Evolutionary conservation across 2,113 vertebrate species (phyloP), one percentile per base, ranked within the genome.

Genomic region (Sprattus sprattus): DNA sequence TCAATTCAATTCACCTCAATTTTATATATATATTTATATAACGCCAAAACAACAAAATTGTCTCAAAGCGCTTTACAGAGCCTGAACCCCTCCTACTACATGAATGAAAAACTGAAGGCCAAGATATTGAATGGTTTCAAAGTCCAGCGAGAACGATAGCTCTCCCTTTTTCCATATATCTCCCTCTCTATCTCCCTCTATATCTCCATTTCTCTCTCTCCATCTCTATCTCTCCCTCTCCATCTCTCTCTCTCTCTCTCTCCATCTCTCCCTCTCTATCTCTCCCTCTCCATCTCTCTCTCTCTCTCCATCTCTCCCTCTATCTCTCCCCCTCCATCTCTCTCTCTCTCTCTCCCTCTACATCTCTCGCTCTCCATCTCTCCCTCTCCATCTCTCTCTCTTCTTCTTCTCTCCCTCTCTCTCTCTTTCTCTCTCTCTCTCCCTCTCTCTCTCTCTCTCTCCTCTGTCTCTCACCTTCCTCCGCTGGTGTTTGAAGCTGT

Each of bases 401-500:
- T 92, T 2, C 39, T 2, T 39, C 39, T 39, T 2, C 39, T 39
- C 39, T 39, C 39, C 39, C 1, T 39, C 39, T 39, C 39, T 39
- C 39, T 2, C 39, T 39, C 39, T 39, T 39, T 39, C 39, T 39
- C 39, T 39, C 39, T 39, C 39, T 1, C 39, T 39, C 39, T 39
- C 39, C 39, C 39, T 39, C 39, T 39, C 39, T 39, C 39, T 39
- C 39, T 39, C 39, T 39, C 39, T 2, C 39, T 39, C 39, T 39
- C 39, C 39, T 39, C 39, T 39, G 89, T 46, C 93, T 85, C 96
- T 85, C 96, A 97, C 96, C 98, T 99, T 99, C 94, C 96, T 96
- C 93, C 97, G 96, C 91, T 99, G 97, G 45, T 97, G 96, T 91
- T 99, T 99, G 60, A 97, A 97, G 92, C 97, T 97, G 32, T 96